Conservation (phyloP, 2,888 invertebrate species). For the Acronicta alni region DNA sequence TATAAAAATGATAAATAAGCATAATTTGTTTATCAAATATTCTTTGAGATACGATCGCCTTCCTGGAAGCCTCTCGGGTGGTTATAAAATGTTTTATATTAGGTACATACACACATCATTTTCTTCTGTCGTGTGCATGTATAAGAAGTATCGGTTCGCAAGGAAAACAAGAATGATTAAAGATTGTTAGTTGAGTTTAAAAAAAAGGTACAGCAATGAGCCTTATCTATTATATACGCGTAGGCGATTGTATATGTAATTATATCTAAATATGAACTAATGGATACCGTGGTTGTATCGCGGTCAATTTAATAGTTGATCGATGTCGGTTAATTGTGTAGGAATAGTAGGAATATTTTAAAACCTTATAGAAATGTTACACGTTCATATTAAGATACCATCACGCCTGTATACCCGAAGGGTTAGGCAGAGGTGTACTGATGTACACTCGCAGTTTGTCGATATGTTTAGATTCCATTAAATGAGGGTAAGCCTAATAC, state of each 20-base stretch:
- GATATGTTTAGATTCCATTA: no score
- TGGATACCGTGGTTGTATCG: constrained; percentile 41
- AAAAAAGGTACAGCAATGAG: constrained; percentile 42
- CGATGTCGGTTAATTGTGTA: constrained; percentile 48
- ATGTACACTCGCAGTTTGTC: no score
- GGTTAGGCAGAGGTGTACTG: no score
- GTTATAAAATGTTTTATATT: constrained; percentile 39
- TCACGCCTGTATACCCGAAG: no score
- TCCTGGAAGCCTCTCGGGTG: constrained; percentile 51
- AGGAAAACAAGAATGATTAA: constrained; percentile 20
- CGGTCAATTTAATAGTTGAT: constrained; percentile 49
- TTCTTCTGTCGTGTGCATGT: constrained; percentile 35
- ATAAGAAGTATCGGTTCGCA: constrained; percentile 24
- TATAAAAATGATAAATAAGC: constrained; percentile 24
- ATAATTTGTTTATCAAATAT: constrained; percentile 29
- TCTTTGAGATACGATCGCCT: constrained; percentile 42
- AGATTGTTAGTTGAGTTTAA: constrained; percentile 17
- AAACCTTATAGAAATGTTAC: no score
- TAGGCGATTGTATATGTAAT: constrained; percentile 45
- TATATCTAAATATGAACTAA: constrained; percentile 54
- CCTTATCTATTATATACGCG: constrained; percentile 42
- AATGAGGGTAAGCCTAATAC: no score
- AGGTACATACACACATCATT: constrained; percentile 46
- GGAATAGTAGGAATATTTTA: constrained; percentile 13
- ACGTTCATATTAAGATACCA: no score